Evolutionary conservation across 2,113 vertebrate genomes (phyloP).

Genomic region (Archocentrus centrarchus): DNA sequence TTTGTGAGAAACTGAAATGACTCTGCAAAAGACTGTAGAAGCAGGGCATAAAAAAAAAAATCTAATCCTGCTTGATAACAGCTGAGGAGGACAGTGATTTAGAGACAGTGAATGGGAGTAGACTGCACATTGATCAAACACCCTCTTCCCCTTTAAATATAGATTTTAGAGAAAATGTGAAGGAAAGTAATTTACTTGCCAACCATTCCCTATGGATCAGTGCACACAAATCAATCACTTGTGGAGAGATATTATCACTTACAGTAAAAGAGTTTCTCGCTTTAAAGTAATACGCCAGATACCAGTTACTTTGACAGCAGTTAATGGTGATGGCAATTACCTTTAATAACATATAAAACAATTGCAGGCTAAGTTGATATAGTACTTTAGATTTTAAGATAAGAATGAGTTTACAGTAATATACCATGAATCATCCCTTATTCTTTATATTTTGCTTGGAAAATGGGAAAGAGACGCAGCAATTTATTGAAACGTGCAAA

Average conservation of each 20-base stretch:
- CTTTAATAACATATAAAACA: no score
- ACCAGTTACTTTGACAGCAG: conserved; percentile 21
- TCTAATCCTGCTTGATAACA: background rate
- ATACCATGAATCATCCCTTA: no score
- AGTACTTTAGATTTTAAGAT: no score
- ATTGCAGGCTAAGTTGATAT: background rate
- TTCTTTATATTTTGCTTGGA: no score
- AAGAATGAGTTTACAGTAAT: no score
- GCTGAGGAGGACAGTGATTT: conserved; percentile 42
- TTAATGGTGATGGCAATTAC: background rate
- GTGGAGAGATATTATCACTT: conserved; percentile 59
- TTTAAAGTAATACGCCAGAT: conserved; percentile 20
- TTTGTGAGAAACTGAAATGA: background rate
- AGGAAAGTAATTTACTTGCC: conserved; percentile 66
- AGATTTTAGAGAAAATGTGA: conserved; percentile 67
- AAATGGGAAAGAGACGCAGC: no score
- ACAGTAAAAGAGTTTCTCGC: conserved; percentile 37
- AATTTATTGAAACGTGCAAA: no score
- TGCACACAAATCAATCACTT: conserved; percentile 48
- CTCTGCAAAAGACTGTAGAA: background rate
- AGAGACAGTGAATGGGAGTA: conserved; percentile 45
- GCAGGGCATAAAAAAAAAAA: conserved; percentile 1
- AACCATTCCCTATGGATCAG: conserved; percentile 40
- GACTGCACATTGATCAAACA: conserved; percentile 62
- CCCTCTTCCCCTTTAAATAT: conserved; percentile 63